Conservation (phyloP, 2,113 vertebrate species). For the Lepisosteus oculatus region DNA sequence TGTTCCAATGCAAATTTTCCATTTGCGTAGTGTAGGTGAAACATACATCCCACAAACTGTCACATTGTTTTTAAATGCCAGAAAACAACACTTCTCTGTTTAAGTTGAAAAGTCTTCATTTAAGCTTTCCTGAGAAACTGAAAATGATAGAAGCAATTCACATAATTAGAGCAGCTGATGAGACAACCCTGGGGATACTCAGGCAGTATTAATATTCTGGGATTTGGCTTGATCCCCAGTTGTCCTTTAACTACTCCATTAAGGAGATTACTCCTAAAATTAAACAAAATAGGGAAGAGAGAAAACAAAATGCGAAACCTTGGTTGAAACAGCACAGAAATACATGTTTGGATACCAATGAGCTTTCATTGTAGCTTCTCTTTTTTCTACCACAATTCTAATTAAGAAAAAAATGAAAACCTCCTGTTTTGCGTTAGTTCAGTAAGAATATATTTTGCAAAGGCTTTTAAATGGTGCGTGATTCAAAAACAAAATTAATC, state of each 20-base stretch:
- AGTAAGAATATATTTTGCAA: too few species aligned
- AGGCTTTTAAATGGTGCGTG: too few species aligned
- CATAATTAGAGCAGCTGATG: conserved; percentile 63
- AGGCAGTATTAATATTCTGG: conserved; percentile 58
- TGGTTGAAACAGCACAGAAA: background rate
- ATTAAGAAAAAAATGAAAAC: too few species aligned
- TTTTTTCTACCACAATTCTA: too few species aligned
- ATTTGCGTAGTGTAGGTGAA: too few species aligned
- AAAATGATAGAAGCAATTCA: conserved; percentile 45
- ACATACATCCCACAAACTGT: background rate
- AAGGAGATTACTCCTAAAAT: conserved; percentile 70
- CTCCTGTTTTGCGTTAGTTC: too few species aligned
- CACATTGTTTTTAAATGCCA: background rate
- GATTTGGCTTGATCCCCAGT: conserved; percentile 64
- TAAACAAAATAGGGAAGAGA: conserved; percentile 39
- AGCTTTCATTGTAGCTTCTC: too few species aligned
- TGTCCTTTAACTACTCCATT: conserved; percentile 66
- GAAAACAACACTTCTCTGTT: background rate
- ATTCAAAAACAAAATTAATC: too few species aligned
- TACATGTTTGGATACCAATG: too few species aligned
- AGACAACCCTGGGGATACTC: conserved; percentile 41
- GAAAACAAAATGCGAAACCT: conserved; percentile 12
- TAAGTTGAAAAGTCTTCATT: background rate
- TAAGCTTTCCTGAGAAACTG: conserved; percentile 10
- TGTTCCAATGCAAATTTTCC: too few species aligned